Conservation (phyloP, 2,797 vertebrate species). For the Rhinogobio ventralis region DNA sequence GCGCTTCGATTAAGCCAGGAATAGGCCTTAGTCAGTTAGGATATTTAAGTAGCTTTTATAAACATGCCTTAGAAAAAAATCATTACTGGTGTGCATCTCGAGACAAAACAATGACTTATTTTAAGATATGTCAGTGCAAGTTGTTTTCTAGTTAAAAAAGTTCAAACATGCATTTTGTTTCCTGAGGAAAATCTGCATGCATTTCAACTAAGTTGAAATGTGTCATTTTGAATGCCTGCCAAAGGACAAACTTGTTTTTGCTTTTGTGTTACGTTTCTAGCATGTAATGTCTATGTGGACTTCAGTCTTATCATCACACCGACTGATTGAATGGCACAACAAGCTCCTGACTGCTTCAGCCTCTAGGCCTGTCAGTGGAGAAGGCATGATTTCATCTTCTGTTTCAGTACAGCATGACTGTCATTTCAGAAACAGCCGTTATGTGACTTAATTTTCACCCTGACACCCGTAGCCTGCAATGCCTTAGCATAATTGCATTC, state of each 20-base stretch:
- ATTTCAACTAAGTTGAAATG: not conserved
- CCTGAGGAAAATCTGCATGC: too few relatives aligned
- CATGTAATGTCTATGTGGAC: slow-evolving; percentile 16
- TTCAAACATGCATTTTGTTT: not conserved
- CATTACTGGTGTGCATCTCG: too few relatives aligned
- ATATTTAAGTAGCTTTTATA: not conserved
- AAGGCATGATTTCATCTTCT: slow-evolving; percentile 1
- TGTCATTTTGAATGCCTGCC: not conserved
- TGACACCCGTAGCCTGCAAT: not conserved
- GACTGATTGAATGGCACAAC: not conserved
- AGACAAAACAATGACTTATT: too few relatives aligned
- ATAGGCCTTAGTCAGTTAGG: not conserved
- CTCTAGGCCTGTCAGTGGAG: slow-evolving; percentile 1
- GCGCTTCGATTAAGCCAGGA: not conserved
- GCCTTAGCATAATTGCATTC: slow-evolving; percentile 13
- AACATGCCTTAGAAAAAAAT: not conserved
- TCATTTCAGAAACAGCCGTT: not conserved
- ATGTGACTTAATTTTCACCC: not conserved
- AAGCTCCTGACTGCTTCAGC: slow-evolving; percentile 9
- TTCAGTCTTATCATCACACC: not conserved
- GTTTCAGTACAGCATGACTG: slow-evolving; percentile 26
- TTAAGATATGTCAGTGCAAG: not conserved
- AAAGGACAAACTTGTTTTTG: not conserved
- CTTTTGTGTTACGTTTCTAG: not conserved
- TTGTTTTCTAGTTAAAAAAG: not conserved